Evolutionary conservation across 53 echinoderm and acorn worm species (phyloP).

Genomic region (Patiria pectinifera): DNA sequence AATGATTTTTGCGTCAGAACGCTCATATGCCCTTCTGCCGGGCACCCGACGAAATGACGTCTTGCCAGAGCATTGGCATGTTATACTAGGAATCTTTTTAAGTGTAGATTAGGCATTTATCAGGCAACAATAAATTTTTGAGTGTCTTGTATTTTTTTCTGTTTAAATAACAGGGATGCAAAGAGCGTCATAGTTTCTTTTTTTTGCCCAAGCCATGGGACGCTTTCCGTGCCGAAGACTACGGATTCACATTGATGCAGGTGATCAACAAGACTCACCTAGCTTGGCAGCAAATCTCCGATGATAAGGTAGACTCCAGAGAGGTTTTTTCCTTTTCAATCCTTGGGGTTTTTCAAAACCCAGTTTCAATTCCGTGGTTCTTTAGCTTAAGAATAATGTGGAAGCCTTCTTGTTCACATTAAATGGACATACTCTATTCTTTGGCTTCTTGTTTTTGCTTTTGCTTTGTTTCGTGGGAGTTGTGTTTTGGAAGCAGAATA

Average conservation of each 20-base stretch:
- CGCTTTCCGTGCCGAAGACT: conserved; percentile 88
- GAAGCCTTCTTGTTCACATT: no score
- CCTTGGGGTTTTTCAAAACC: no score
- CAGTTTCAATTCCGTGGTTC: no score
- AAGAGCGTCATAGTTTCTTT: conserved; percentile 65
- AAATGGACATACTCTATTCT: not conserved
- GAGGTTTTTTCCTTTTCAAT: no score
- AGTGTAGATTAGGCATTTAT: not conserved
- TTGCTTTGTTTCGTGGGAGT: no score
- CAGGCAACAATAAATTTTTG: not conserved
- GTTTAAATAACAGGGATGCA: conserved; percentile 69
- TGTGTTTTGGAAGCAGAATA: no score
- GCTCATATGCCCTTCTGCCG: no score
- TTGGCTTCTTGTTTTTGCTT: not conserved
- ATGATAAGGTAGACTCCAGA: conserved; percentile 19
- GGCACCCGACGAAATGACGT: no score
- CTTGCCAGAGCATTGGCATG: not conserved
- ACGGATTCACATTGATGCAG: conserved; percentile 85
- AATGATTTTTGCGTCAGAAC: no score
- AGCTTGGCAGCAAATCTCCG: conserved; percentile 86
- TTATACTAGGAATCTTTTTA: not conserved
- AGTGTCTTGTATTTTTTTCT: not conserved
- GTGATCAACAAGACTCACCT: conserved; percentile 86
- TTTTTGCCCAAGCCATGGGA: conserved; percentile 67
- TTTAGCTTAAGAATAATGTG: no score